Base-by-base conservation (phyloP, 2,888 invertebrate genomes). In the Entomobrya multifasciata region DNA sequence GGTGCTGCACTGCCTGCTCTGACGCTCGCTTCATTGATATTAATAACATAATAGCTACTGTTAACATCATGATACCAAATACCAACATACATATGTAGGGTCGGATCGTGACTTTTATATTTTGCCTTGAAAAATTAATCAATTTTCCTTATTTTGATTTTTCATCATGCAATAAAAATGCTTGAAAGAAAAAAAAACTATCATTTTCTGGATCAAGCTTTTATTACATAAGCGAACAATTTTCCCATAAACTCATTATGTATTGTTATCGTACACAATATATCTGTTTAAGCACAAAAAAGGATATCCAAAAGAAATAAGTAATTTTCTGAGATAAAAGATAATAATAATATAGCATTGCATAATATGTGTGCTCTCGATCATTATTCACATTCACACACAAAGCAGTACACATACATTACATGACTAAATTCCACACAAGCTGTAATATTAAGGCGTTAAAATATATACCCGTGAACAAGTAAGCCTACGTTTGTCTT, bases 401-500 rank as follows among this genome's bases (percentile, higher is more conserved):
- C 25, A 27, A 15, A 27, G 49, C 49, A 49, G 30, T 49, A 72
- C 27, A 72, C 72, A 47, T 27, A 49, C 47, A 72, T 49, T 49
- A 52, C 72, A 72, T 30, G 70, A 47, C 1, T 25, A 17, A 17
- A n/a, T 17, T 57, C 49, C 30, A 52, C 25, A 5, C 49, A 27
- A 17, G 27, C 47, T 25, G 47, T 70, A 49, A 27, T 52, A 52
- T 15, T n/a, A 30, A 47, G 72, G 72, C 72, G 72, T 72, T 72
- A 72, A 72, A 72, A 27, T 36, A 72, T 72, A 52, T 72, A 72
- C 27, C 52, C 52, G 49, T 49, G 72, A 65, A 76, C 62, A 78
- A 52, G 76, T 76, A 83, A 83, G 49, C 55, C 65, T 25, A 77
- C 55, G 78, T 47, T 78, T 74, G 55, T 78, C 78, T 78, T 78